Base-by-base conservation (phyloP, 2,888 invertebrate genomes). In the Drosophila anceps region DNA sequence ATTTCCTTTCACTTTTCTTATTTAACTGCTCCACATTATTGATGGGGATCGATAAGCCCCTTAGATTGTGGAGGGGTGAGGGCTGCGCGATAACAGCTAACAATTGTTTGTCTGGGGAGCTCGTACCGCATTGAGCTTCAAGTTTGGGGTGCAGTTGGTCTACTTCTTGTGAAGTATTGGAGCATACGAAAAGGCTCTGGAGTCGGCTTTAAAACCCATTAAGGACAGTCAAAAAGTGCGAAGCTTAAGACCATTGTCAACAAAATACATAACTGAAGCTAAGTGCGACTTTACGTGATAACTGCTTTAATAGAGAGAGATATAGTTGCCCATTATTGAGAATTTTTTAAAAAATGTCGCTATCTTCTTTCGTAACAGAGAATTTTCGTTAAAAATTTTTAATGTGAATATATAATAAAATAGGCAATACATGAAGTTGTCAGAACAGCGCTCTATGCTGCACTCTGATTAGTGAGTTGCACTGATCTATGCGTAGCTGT, bases 1-100 rank as follows among this genome's bases (percentile, higher is more conserved):
- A 46, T 51, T 46, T 46, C 39, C 46, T 8, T 12, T 20, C n/a
- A 9, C 29, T 29, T 20, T 43, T 27, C n/a, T 48, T 43, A 4
- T 39, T 63, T 63, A 53, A 39, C 57, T 29, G 24, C 6, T 54
- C 31, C 31, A 18, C 58, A 37, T 39, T 62, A 64, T 66, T 70
- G 70, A 81, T 71, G 67, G 61, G 73, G 73, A 76, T 73, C 73
- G 81, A 79, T 79, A 81, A 73, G 81, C 37, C 33, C 54, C 60
- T 43, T 39, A 27, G 39, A 44, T 37, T 39, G 41, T 43, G 20
- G 33, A 7, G n/a, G 10, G 48, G 31, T 2, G 31, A 27, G 48
- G 35, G 48, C 44, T 39, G 44, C 33, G 44, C 37, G 80, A 80
- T 73, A 80, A 78, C 64, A 71, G 39, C 65, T 55, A 58, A 44